phyloP scores from a whole-genome alignment of 2,888 invertebrate genomes.

The Drosophila ezoana region DNA sequence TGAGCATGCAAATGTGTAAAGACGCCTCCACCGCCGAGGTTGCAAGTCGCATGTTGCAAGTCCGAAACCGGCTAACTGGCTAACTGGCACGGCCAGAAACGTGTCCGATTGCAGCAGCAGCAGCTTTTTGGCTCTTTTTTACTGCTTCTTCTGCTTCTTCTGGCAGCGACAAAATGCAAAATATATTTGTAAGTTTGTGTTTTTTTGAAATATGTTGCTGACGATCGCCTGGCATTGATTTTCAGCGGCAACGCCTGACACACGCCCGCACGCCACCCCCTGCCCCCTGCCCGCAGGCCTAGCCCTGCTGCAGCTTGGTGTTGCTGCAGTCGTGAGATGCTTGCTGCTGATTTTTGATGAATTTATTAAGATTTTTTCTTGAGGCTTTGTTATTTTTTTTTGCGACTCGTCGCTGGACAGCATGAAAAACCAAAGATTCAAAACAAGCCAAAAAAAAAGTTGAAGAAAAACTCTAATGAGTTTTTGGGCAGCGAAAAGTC shows the following conservation, averaged over 20 bases:
- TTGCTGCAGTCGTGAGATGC: slow-evolving; percentile 68
- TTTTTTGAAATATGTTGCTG: slow-evolving; percentile 73
- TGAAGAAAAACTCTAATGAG: slow-evolving; percentile 67
- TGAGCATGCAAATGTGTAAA: slow-evolving; percentile 81
- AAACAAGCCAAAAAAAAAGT: slow-evolving; percentile 17
- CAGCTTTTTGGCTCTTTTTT: slow-evolving; percentile 30
- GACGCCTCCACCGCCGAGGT: slow-evolving; percentile 75
- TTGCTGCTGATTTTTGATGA: slow-evolving; percentile 74
- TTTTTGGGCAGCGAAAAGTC: slow-evolving; percentile 63
- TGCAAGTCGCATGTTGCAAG: slow-evolving; percentile 49
- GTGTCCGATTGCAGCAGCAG: slow-evolving; percentile 62
- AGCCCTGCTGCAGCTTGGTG: slow-evolving; percentile 26
- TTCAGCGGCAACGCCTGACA: slow-evolving; percentile 43
- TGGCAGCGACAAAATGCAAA: slow-evolving; percentile 73
- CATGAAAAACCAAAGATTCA: slow-evolving; percentile 12
- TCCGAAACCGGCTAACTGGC: slow-evolving; percentile 69
- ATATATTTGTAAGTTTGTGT: slow-evolving; percentile 76
- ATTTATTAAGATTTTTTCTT: slow-evolving; percentile 72
- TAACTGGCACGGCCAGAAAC: slow-evolving; percentile 65
- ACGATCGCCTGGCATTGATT: slow-evolving; percentile 77
- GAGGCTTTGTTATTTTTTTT: slow-evolving; percentile 8
- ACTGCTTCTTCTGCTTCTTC: slow-evolving; percentile 3
- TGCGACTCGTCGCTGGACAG: slow-evolving; percentile 21
- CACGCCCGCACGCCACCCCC: slow-evolving; percentile 21
- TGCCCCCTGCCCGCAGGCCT: background rate